Evolutionary conservation across 2,113 vertebrate species (phyloP), one percentile per base, ranked within the genome.

Genomic region (Albula glossodonta): DNA sequence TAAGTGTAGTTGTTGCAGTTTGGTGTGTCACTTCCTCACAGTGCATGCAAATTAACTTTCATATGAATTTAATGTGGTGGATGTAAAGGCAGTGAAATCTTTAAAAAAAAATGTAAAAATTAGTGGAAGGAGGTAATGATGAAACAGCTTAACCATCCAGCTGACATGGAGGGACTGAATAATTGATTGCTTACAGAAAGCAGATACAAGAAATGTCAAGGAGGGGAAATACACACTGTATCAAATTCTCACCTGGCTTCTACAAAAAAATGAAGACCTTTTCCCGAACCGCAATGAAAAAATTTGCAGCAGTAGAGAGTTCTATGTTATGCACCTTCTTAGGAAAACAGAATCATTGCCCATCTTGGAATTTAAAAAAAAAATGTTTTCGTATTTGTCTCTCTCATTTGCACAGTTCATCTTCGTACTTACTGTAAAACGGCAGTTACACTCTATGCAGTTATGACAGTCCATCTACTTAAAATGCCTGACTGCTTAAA

Each of bases 171-270:
- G n/a, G 12, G 53, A 41, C 78, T 85, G 78, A 85, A 80, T 80
- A 85, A 85, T 63, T 63, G 78, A 51, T 80, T 48, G 12, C 84
- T 85, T n/a, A 81, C n/a, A 50, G 48, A 81, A 66, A 81, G 78
- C 51, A 51, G 56, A 80, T 81, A 51, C 22, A 25, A 80, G 78
- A 52, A 80, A 51, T 9, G n/a, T 51, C 78, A 66, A 53, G 6
- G 49, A 80, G 57, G 49, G 84, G 53, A 78, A 51, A 66, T 57
- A 31, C 3, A 5, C 13, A 31, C 83, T 25, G 49, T 52, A 3
- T 48, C 51, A 51, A 52, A 84, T 84, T 78, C 41, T 78, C 7
- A 77, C 22, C 50, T 19, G 49, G 50, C 83, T 41, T 70, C 51
- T 52, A 13, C 60, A 60, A 41, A 56, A 53, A 84, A 78, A 78